These are phyloP conservation scores for Empidonax alnorum DNA, from an alignment of 2,113 vertebrate species.

Conservation along the genomic window DNA sequence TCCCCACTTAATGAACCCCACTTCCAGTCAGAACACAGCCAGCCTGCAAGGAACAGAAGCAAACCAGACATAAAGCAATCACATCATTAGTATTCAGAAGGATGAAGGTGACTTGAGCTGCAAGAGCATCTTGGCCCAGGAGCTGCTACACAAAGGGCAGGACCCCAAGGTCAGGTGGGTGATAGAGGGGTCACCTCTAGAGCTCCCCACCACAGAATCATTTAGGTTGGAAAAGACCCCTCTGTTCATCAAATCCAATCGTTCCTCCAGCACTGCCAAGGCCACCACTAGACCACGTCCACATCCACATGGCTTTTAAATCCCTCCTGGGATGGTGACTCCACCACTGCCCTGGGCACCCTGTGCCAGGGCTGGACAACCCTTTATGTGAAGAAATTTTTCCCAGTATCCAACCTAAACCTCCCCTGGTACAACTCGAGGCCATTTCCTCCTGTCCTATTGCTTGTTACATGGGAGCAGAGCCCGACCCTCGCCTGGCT, in stretches of 20 bases:
- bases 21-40: not conserved
- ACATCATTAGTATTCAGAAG: not conserved
- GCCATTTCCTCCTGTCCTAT: not conserved
- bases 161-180: rapidly evolving
- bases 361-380: not conserved
- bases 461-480: not conserved
- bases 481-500: not conserved
- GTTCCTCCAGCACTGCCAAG: not conserved
- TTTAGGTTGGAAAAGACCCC: not conserved
- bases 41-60: not conserved
- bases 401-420: not conserved
- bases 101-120: not conserved
- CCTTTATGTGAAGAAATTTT: not conserved
- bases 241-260: not conserved
- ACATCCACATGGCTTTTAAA: rapidly evolving
- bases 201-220: not conserved
- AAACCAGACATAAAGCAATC: not conserved
- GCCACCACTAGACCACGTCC: not conserved
- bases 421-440: not conserved
- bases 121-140: not conserved
- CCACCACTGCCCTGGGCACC: not conserved
- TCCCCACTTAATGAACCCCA: conserved; percentile 25
- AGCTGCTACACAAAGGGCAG: rapidly evolving
- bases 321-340: not conserved
- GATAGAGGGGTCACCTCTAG: not conserved